phyloP scores from a whole-genome alignment of 1,140 invertebrate genomes.

The Dufourea novaeangliae region DNA sequence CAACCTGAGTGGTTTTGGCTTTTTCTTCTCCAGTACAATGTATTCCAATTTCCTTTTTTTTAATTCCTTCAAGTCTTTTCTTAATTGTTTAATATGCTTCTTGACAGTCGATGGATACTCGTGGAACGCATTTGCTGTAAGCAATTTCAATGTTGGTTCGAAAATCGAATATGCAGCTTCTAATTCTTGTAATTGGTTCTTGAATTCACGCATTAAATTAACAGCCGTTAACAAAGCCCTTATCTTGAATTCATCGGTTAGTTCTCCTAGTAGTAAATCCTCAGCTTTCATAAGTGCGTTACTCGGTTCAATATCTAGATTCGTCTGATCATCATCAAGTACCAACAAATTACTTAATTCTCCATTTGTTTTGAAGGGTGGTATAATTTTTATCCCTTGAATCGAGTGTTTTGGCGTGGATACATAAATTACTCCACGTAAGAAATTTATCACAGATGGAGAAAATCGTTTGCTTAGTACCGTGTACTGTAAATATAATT shows the following conservation, averaged over 20 bases:
- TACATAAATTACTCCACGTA: slow-evolving; percentile 87
- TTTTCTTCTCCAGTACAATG: slow-evolving; percentile 84
- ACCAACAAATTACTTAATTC: slow-evolving; percentile 82
- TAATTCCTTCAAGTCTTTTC: slow-evolving; percentile 80
- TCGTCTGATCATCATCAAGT: slow-evolving; percentile 80
- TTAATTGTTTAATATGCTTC: slow-evolving; percentile 78
- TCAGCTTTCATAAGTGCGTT: slow-evolving; percentile 76
- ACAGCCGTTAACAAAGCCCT: slow-evolving; percentile 81
- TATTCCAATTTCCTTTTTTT: slow-evolving; percentile 83
- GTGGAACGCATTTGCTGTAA: slow-evolving; percentile 82
- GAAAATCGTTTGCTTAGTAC: slow-evolving; percentile 90
- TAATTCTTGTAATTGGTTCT: slow-evolving; percentile 82
- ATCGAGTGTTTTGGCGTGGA: slow-evolving; percentile 83
- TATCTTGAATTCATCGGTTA: slow-evolving; percentile 85
- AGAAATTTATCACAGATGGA: slow-evolving; percentile 90
- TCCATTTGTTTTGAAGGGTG: slow-evolving; percentile 85
- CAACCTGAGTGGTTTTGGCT: slow-evolving; percentile 89
- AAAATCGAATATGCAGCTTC: slow-evolving; percentile 82
- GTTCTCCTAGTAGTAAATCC: slow-evolving; percentile 82
- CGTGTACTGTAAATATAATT: slow-evolving; percentile 85
- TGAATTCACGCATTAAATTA: slow-evolving; percentile 83
- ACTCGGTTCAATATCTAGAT: slow-evolving; percentile 72
- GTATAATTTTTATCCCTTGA: slow-evolving; percentile 83
- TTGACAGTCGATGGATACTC: slow-evolving; percentile 85
- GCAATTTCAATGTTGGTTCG: slow-evolving; percentile 78